These are phyloP conservation scores for Sarcophaga peregrina DNA, from an alignment of 1,140 invertebrate species.

Conservation along the genomic window DNA sequence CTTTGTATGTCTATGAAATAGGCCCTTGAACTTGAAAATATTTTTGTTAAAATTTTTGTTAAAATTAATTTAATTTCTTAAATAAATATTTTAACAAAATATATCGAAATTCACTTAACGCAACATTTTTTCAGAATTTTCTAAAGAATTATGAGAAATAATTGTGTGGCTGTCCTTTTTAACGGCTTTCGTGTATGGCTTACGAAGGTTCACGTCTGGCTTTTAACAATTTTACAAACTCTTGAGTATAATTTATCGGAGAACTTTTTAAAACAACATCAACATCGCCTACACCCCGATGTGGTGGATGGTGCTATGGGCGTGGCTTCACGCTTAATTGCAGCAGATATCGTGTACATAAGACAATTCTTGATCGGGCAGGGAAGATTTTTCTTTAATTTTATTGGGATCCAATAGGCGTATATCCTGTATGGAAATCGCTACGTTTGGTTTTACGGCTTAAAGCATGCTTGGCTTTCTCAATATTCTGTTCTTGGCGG, in stretches of 20 bases:
- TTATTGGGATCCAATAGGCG: slow-evolving; percentile 48
- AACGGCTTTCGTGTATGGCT: no score
- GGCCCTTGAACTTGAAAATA: no score
- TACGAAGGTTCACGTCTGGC: background rate
- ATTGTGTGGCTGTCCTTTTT: no score
- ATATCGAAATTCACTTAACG: no score
- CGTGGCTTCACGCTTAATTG: slow-evolving; percentile 34
- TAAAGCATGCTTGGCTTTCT: slow-evolving; percentile 50
- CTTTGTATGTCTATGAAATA: no score
- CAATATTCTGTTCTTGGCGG: slow-evolving; percentile 49
- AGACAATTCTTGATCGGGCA: slow-evolving; percentile 47
- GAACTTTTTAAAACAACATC: background rate
- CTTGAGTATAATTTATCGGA: background rate
- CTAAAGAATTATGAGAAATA: no score
- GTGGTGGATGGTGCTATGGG: background rate
- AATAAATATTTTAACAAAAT: no score
- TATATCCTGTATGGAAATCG: slow-evolving; percentile 49
- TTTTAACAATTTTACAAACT: slow-evolving; percentile 40
- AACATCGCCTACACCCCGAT: background rate
- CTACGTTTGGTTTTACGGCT: background rate
- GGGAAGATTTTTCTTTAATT: slow-evolving; percentile 53
- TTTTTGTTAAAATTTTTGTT: no score
- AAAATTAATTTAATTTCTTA: no score
- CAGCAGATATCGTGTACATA: slow-evolving; percentile 50
- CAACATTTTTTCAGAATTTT: no score